These are phyloP conservation scores for Megamerina dolium DNA, from an alignment of 2,888 invertebrate species.

Conservation along the genomic window DNA sequence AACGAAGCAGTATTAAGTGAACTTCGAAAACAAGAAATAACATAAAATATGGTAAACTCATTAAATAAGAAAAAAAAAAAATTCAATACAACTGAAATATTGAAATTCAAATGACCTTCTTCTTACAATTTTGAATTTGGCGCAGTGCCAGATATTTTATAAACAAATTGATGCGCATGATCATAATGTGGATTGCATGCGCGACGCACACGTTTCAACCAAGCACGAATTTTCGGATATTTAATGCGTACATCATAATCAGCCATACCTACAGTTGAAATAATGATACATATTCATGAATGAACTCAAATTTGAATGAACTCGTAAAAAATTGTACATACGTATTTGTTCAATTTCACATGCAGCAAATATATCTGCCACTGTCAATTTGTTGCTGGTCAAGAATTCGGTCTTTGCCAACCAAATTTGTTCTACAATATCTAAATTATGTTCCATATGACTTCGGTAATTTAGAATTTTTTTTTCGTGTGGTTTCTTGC, in stretches of 20 bases:
- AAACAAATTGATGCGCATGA: constrained; percentile 56
- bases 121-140: constrained; percentile 37
- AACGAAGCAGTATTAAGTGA: too few relatives aligned
- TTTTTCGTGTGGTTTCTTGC: constrained; percentile 47
- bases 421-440: constrained; percentile 57
- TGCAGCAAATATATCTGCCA: constrained; percentile 70
- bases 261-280: constrained; percentile 56
- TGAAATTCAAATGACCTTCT: too few relatives aligned
- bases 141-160: constrained; percentile 51
- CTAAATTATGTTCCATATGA: constrained; percentile 55
- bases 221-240: constrained; percentile 57
- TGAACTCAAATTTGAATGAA: neutral
- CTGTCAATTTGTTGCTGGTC: constrained; percentile 58
- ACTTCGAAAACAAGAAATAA: too few relatives aligned
- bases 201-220: constrained; percentile 59
- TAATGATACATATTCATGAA: neutral
- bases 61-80: too few relatives aligned
- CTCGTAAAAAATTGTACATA: constrained; percentile 33
- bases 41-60: too few relatives aligned
- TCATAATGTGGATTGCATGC: constrained; percentile 61
- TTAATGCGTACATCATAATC: constrained; percentile 61
- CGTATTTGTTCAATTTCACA: constrained; percentile 75
- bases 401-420: constrained; percentile 53
- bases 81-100: too few relatives aligned
- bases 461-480: constrained; percentile 45